Percentiles rank a stretch among this genome's conserved stretches.
Evolutionary conservation across 1,140 invertebrate genomes (phyloP).

Genomic region (Caenorhabditis latens): DNA sequence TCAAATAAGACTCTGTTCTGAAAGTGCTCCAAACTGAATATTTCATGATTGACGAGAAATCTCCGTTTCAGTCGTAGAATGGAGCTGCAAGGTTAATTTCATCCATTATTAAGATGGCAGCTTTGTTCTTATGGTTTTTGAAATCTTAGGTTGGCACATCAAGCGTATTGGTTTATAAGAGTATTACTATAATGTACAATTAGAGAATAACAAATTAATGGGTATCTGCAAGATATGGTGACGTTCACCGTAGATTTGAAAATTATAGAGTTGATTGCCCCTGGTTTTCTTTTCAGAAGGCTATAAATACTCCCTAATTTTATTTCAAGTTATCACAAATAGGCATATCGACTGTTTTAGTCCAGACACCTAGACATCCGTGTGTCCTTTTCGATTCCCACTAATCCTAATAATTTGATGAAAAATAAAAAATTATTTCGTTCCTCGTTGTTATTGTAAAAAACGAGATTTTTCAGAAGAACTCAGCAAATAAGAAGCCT

Average conservation of each 20-base stretch:
- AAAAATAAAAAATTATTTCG: background rate
- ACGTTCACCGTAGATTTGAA: too few species aligned
- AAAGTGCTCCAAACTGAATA: constrained; percentile 15
- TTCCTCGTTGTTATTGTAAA: too few species aligned
- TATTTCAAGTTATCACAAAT: too few species aligned
- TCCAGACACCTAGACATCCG: background rate
- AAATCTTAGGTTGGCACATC: constrained; percentile 5
- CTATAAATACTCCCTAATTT: too few species aligned
- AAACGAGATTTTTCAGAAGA: too few species aligned
- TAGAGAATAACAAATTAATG: background rate
- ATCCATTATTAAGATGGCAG: too few species aligned
- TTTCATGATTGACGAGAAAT: constrained; percentile 16
- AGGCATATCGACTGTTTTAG: too few species aligned
- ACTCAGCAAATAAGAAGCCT: too few species aligned
- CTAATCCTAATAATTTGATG: background rate
- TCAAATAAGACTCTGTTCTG: background rate
- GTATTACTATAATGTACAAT: background rate
- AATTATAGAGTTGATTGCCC: too few species aligned
- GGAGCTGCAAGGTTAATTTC: constrained; percentile 7
- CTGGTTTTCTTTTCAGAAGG: too few species aligned
- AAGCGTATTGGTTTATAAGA: background rate
- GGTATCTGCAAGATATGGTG: background rate
- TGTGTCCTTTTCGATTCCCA: background rate
- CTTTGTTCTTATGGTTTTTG: too few species aligned
- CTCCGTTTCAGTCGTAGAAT: background rate